These are phyloP conservation scores for Sapayoa aenigma DNA, from an alignment of 2,113 vertebrate genomes.

Conservation along the genomic window DNA sequence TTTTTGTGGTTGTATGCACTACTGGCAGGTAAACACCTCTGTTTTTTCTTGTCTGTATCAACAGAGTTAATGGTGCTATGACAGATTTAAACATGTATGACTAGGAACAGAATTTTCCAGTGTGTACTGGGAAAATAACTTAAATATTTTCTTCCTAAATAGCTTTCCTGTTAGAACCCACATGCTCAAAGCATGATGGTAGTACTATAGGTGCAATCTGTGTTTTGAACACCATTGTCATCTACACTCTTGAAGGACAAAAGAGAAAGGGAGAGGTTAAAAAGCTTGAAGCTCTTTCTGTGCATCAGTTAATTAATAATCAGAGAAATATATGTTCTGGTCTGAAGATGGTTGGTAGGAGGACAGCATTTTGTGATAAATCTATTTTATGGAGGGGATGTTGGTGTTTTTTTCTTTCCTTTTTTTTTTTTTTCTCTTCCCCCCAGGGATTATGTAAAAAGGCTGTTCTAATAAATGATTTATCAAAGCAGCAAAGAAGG, in stretches of 20 bases:
- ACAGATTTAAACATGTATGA: neutral
- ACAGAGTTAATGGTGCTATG: neutral
- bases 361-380: constrained; percentile 64
- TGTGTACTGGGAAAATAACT: neutral
- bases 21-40: neutral
- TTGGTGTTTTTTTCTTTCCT: neutral
- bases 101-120: neutral
- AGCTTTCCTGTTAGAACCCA: neutral
- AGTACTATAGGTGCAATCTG: neutral
- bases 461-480: constrained; percentile 51
- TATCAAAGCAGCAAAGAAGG: constrained; percentile 36
- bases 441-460: constrained; percentile 33
- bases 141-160: neutral
- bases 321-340: constrained; percentile 39
- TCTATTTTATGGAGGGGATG: constrained; percentile 35
- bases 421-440: neutral
- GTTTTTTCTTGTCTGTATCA: neutral
- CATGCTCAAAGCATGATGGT: neutral
- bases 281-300: constrained; percentile 16
- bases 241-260: neutral
- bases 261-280: constrained; percentile 42
- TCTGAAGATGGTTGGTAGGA: constrained; percentile 50
- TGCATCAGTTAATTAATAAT: constrained; percentile 63
- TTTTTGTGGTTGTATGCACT: neutral
- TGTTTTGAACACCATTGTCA: neutral